Percentiles rank a stretch among this genome's conserved stretches.
These are phyloP conservation scores for Arvicanthis niloticus DNA, from an alignment of 2,113 vertebrate genomes.

Conservation along the genomic window DNA sequence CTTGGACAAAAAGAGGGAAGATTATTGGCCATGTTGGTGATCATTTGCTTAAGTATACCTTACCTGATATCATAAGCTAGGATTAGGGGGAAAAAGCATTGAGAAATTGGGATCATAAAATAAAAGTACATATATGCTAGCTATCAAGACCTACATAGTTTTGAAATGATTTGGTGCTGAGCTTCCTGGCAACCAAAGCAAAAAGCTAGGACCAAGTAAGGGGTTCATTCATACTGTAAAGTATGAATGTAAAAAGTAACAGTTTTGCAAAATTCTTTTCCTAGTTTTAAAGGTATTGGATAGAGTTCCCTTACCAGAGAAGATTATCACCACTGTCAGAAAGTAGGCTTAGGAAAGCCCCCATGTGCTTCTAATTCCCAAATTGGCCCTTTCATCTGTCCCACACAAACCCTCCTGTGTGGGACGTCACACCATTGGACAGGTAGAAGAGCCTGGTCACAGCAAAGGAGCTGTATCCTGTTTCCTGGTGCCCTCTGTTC, in stretches of 20 bases:
- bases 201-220: slow-evolving; percentile 11
- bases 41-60: not conserved
- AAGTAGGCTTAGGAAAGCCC: not conserved
- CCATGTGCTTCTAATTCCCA: not conserved
- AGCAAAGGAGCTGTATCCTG: not conserved
- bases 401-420: not conserved
- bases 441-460: not conserved
- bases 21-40: not conserved
- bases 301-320: not conserved
- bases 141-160: not conserved
- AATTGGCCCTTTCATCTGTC: not conserved
- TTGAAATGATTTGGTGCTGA: slow-evolving; percentile 21
- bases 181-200: slow-evolving; percentile 33
- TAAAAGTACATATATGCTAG: not conserved
- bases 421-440: not conserved
- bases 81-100: not conserved
- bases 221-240: not conserved
- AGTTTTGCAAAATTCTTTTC: not conserved
- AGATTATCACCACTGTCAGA: not conserved
- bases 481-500: not conserved
- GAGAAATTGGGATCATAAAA: slow-evolving; percentile 3
- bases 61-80: not conserved
- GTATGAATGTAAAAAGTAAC: not conserved
- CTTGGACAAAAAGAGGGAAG: not conserved
- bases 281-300: not conserved